Evolutionary conservation across 2,113 vertebrate species (phyloP), one percentile per base, ranked within the genome.

Genomic region (Cavia porcellus): DNA sequence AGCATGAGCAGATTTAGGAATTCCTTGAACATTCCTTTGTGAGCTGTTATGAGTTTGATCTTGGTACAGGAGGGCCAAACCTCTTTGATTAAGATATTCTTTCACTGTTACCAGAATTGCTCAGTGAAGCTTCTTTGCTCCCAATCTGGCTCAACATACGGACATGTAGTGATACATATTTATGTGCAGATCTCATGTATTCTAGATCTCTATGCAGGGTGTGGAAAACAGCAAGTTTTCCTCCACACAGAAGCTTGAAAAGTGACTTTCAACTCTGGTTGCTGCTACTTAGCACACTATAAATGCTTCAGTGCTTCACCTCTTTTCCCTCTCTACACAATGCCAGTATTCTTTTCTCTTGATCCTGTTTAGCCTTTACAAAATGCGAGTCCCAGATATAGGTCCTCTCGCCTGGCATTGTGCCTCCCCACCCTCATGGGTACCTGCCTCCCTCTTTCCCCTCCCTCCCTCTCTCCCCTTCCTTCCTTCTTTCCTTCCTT

Each of bases 21-120:
- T 89, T 77, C 30, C 28, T 89, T 59, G 35, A 88, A 94, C 70
- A 38, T 57, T 85, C 57, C 13, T 70, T 91, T 50, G 42, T 93
- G 38, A 55, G 24, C 4, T 24, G 0, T 28, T 11, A 57, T 79
- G 17, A 61, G 5, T 47, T 85, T 92, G 70, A 74, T 62, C 74
- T 89, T 55, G 45, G 38, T 75, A 74, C 61, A 81, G 45, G 84
- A 75, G n/a, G 87, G 59, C 11, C 89, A 77, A 62, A 2, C n/a
- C n/a, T n/a, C n/a, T n/a, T 10, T 38, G 35, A 45, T 88, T 10
- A 52, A 10, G 50, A 52, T 52, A 8, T n/a, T 70, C 35, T 92
- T 95, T 85, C 80, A 52, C 59, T 64, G 32, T 7, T 85, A 74
- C 88, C 4, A 75, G 32, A 87, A 70, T 77, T 88, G 75, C 42